Evolutionary conservation across 2,797 vertebrate species (phyloP).

Genomic region (Argyrosomus regius): DNA sequence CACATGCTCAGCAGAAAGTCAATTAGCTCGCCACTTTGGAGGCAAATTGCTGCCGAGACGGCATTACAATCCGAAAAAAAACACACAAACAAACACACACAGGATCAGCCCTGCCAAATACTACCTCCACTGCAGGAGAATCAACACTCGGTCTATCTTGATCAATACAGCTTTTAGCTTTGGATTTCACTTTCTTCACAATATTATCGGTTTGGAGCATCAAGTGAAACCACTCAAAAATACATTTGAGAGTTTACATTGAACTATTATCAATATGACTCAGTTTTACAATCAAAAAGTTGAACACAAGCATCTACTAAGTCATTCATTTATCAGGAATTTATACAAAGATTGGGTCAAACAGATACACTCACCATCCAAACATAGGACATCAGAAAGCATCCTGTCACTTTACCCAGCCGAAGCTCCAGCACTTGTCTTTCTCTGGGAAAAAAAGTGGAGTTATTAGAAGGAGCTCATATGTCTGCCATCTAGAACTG

Average conservation of each 20-base stretch:
- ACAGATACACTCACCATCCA: conserved; percentile 57
- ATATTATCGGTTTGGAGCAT: conserved; percentile 34
- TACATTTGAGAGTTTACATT: conserved; percentile 27
- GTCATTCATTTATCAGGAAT: conserved; percentile 6
- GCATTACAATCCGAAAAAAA: conserved; percentile 43
- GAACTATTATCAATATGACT: conserved; percentile 34
- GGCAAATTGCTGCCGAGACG: conserved; percentile 61
- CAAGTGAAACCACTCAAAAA: conserved; percentile 45
- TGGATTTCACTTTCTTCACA: conserved; percentile 64
- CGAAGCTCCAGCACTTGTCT: conserved; percentile 34
- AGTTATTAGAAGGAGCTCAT: conserved; percentile 53
- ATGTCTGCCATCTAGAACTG: conserved; percentile 52
- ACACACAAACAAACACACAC: conserved; percentile 40
- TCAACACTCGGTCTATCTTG: conserved; percentile 48
- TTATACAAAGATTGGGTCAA: not conserved
- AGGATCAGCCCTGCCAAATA: conserved; percentile 34
- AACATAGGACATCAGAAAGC: conserved; percentile 40
- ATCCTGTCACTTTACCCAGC: conserved; percentile 53
- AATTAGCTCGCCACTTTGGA: conserved; percentile 77
- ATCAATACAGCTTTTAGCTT: conserved; percentile 76
- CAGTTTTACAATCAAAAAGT: conserved; percentile 9
- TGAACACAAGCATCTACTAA: not conserved
- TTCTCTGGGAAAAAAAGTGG: conserved; percentile 47
- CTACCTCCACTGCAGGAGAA: conserved; percentile 49
- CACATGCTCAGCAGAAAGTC: conserved; percentile 70